Evolutionary conservation across 2,888 invertebrate species (phyloP).

Genomic region (Neoitamus cyanurus): DNA sequence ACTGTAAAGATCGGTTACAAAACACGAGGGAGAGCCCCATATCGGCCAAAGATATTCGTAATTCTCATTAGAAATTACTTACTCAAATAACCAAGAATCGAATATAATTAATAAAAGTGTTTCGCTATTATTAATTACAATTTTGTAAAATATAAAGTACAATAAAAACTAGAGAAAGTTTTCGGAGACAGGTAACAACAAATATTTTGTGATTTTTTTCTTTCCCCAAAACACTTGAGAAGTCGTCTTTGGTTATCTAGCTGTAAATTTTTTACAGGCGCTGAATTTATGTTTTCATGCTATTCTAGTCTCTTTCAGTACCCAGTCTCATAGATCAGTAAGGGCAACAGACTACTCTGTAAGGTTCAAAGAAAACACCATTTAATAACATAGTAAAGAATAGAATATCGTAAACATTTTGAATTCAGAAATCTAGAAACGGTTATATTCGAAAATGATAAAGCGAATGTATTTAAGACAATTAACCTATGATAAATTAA

Average conservation of each 20-base stretch:
- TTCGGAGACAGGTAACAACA: background rate
- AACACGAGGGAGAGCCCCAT: background rate
- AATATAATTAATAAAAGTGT: constrained; percentile 2
- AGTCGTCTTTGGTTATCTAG: background rate
- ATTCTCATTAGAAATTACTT: constrained; percentile 18
- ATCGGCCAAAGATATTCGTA: constrained; percentile 13
- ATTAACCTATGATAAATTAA: constrained; percentile 17
- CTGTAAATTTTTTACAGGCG: background rate
- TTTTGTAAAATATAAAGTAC: constrained; percentile 31
- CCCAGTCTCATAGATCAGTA: constrained; percentile 4
- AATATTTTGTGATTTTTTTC: background rate
- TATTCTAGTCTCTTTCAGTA: background rate
- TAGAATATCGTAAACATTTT: constrained; percentile 31
- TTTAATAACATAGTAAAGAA: constrained; percentile 27
- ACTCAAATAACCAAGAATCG: constrained; percentile 24
- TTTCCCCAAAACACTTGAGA: background rate
- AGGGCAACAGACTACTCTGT: constrained; percentile 12
- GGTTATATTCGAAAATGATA: constrained; percentile 34
- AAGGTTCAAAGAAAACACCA: constrained; percentile 30
- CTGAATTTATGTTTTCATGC: background rate
- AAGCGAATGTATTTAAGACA: constrained; percentile 28
- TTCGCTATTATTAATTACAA: constrained; percentile 21
- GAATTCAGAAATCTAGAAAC: constrained; percentile 27
- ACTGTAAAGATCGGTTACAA: background rate
- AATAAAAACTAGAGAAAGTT: background rate